A percentile compares a stretch with the other conserved stretches of the same genome.
These are phyloP conservation scores for Ophioninae sp. DNA, from an alignment of 2,888 invertebrate genomes.

Conservation along the genomic window DNA sequence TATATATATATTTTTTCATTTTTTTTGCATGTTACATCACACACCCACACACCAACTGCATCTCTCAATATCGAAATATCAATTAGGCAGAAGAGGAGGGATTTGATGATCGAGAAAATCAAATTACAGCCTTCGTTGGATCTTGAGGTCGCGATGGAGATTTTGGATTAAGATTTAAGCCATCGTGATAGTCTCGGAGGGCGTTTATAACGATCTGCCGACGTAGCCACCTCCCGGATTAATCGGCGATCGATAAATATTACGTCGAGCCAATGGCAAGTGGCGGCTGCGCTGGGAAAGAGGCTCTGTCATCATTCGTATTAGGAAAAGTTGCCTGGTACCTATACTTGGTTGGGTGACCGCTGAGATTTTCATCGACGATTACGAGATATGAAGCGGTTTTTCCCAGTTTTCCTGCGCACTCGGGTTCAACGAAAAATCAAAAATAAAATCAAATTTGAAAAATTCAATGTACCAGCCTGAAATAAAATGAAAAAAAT, in stretches of 20 bases:
- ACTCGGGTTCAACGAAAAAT: background rate
- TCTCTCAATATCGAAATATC: constrained; percentile 57
- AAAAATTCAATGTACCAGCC: background rate
- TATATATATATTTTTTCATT: constrained; percentile 26
- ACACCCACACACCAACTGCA: constrained; percentile 12
- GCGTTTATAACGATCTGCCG: constrained; percentile 56
- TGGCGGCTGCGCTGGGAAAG: background rate
- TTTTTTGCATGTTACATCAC: constrained; percentile 6
- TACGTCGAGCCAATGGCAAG: constrained; percentile 1
- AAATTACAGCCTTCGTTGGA: constrained; percentile 52
- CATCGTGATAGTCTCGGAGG: constrained; percentile 42
- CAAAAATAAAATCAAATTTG: background rate
- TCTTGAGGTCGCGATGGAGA: constrained; percentile 41
- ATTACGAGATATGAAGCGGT: background rate
- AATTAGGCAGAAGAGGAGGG: constrained; percentile 41
- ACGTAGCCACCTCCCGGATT: constrained; percentile 48
- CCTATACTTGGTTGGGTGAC: background rate
- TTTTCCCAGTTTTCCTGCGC: background rate
- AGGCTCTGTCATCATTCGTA: background rate
- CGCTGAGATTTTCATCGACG: background rate
- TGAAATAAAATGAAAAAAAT: background rate
- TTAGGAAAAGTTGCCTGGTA: background rate
- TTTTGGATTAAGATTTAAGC: constrained; percentile 60
- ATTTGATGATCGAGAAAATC: constrained; percentile 34
- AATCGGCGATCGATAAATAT: constrained; percentile 41